Conservation (phyloP, 2,113 vertebrate species). For the Phoxinus phoxinus region DNA sequence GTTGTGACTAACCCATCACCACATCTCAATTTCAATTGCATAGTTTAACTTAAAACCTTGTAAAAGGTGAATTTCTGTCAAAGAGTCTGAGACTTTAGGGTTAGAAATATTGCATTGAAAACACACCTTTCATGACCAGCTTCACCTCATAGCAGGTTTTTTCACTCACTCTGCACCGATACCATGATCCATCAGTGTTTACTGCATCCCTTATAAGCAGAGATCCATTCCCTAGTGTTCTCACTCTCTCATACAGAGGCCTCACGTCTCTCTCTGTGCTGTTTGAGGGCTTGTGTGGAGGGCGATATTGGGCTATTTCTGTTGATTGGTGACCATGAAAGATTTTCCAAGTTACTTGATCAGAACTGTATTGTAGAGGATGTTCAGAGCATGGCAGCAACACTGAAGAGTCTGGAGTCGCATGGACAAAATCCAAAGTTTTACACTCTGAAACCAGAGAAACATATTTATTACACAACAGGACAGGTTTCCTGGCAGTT, state of each 20-base stretch:
- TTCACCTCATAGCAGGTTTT: conserved; percentile 9
- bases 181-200: not conserved
- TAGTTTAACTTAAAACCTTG: not conserved
- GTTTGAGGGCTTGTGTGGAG: not conserved
- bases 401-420: not conserved
- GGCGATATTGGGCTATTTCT: not conserved
- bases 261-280: not conserved
- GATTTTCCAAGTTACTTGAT: not conserved
- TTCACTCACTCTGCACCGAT: conserved; percentile 18
- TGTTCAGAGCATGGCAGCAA: conserved; percentile 8
- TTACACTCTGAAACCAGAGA: conserved; percentile 1
- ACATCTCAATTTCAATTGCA: not conserved
- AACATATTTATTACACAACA: not conserved
- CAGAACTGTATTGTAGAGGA: not conserved
- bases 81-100: not conserved
- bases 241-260: not conserved
- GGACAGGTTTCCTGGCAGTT: not conserved
- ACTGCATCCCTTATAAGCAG: not conserved
- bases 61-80: not conserved
- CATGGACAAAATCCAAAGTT: not conserved
- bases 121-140: not conserved
- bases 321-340: not conserved
- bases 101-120: not conserved
- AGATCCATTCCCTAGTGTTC: not conserved
- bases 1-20: not conserved